Evolutionary conservation across 2,888 invertebrate species (phyloP).

Genomic region (Acanthoscelides obtectus): DNA sequence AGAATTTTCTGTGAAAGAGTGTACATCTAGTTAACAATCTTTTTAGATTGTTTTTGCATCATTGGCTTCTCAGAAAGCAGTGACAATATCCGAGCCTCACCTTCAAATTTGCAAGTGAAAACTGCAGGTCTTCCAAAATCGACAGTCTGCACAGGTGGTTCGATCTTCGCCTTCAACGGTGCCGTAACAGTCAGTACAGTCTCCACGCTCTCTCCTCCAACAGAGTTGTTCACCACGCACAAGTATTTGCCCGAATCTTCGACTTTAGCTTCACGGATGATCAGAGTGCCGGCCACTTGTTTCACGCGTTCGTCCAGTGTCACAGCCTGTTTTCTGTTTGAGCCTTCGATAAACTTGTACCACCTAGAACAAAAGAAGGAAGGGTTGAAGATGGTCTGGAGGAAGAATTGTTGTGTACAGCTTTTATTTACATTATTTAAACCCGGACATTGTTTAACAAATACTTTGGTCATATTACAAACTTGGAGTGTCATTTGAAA

Average conservation of each 20-base stretch:
- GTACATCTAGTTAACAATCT: neutral
- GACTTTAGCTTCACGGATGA: conserved; percentile 85
- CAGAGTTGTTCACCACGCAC: conserved; percentile 92
- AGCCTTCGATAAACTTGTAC: conserved; percentile 90
- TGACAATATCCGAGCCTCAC: conserved; percentile 35
- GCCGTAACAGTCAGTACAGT: conserved; percentile 90
- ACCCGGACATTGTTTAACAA: too few species aligned
- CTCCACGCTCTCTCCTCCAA: conserved; percentile 89
- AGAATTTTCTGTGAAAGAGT: too few species aligned
- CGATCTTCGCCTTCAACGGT: conserved; percentile 80
- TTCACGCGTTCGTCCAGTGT: conserved; percentile 82
- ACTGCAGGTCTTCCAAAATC: conserved; percentile 91
- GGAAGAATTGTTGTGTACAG: neutral
- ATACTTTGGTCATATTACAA: too few species aligned
- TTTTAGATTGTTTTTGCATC: too few species aligned
- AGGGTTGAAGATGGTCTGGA: neutral
- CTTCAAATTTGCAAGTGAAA: conserved; percentile 86
- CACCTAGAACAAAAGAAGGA: conserved; percentile 68
- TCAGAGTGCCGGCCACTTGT: conserved; percentile 89
- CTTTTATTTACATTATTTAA: neutral
- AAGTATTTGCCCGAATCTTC: conserved; percentile 92
- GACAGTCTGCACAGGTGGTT: conserved; percentile 82
- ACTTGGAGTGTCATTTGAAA: too few species aligned
- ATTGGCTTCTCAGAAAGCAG: too few species aligned
- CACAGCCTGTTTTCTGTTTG: conserved; percentile 83